Evolutionary conservation across 2,113 vertebrate species (phyloP), one percentile per base, ranked within the genome.

Genomic region (Pteropus alecto): DNA sequence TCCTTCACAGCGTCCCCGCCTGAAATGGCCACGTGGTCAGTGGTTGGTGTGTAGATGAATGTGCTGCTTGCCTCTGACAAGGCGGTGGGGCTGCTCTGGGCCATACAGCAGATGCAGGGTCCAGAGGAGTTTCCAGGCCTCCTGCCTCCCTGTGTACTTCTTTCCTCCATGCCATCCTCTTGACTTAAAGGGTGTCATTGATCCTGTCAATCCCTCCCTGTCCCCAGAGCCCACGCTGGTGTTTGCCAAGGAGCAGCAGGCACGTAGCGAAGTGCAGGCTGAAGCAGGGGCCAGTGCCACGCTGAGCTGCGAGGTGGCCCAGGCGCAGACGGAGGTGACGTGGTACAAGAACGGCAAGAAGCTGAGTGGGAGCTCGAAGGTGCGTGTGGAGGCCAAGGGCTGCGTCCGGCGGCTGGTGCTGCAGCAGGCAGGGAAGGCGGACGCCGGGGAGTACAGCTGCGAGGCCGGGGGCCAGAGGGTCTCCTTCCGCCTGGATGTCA

Each of bases 261-360:
- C 98, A 7, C 92, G 95, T 68, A 98, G 78, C 22, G 98, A 98
- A 12, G 98, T 99, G 18, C 98, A 97, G 48, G 96, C 97, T 0
- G 33, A 74, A 95, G 96, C 95, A 1, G 98, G 98, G 9, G 98
- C 99, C 97, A 98, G 98, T 28, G 97, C 98, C 79, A 98, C 91
- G 0, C 98, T 99, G 97, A 99, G 88, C 98, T 99, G 99, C 0
- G 99, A 99, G 97, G 99, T 99, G 87, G 98, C 98, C 95, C 98
- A 98, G 90, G 98, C 98, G 38, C 98, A 98, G 43, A 99, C 97
- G 0, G 93, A 96, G 0, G 99, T 99, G 93, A 98, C 98, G 18
- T 99, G 99, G 99, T 99, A 97, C 98, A 99, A 99, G 98, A 99
- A 99, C 0, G 98, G 98, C 11, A 98, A 98, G 22, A 94, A 97